Evolutionary conservation across 2,797 vertebrate genomes (phyloP).

Genomic region (Cottoperca gobio): DNA sequence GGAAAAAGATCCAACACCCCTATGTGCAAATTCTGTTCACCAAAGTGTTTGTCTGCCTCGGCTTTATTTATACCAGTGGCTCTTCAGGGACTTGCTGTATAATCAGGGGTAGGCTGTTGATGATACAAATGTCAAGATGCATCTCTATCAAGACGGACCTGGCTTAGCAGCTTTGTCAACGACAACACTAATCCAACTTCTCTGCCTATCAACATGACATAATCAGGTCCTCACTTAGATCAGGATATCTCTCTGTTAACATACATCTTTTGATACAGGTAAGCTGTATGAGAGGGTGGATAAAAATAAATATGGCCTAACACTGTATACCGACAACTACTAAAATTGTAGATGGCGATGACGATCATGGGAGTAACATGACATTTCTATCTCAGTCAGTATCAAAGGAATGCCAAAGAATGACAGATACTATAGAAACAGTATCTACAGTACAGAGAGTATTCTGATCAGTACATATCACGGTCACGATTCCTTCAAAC

Average conservation of each 20-base stretch:
- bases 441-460: not conserved
- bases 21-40: constrained; percentile 15
- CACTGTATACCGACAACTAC: not conserved
- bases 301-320: not conserved
- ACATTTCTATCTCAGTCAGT: not conserved
- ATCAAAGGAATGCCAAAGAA: not conserved
- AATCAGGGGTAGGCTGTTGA: constrained; percentile 48
- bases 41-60: constrained; percentile 21
- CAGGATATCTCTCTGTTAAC: constrained; percentile 8
- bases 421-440: not conserved
- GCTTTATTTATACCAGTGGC: constrained; percentile 46
- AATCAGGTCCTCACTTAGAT: constrained; percentile 41
- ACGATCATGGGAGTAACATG: not conserved
- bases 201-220: constrained; percentile 24
- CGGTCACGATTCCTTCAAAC: no score
- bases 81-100: constrained; percentile 53
- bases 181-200: constrained; percentile 24
- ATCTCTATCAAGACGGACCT: constrained; percentile 42
- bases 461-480: no score
- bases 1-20: constrained; percentile 8
- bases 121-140: constrained; percentile 59
- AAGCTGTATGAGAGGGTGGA: not conserved
- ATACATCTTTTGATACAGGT: not conserved
- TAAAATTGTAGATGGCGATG: not conserved
- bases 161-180: constrained; percentile 45